Conservation (phyloP, 2,888 invertebrate species). For the Polyommatus iphigenia region DNA sequence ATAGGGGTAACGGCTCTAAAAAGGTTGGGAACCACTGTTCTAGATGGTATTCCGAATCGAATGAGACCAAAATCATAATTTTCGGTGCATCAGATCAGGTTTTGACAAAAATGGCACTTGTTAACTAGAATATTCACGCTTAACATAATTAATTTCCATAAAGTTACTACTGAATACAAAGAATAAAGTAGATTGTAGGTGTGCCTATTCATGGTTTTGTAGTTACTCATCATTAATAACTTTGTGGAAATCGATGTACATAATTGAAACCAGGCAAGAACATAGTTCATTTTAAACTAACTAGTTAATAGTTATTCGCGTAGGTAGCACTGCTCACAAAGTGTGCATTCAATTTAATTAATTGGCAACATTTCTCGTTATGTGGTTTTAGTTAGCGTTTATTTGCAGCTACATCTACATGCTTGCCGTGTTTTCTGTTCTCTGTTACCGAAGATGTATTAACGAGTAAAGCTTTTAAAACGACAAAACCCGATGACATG, state of each 20-base stretch:
- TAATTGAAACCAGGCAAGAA: constrained; percentile 18
- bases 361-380: not conserved
- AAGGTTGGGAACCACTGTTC: no score
- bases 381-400: not conserved
- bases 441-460: constrained; percentile 24
- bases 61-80: no score
- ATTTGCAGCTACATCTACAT: constrained; percentile 6
- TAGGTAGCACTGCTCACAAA: not conserved
- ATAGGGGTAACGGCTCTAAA: no score
- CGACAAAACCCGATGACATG: constrained; percentile 31
- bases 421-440: constrained; percentile 1
- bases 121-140: no score
- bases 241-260: not conserved
- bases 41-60: no score
- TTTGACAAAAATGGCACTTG: no score
- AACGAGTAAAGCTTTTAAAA: constrained; percentile 29
- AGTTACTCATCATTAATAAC: not conserved
- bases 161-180: not conserved
- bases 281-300: not conserved
- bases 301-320: not conserved
- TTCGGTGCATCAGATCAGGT: no score
- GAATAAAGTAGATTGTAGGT: not conserved
- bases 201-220: not conserved
- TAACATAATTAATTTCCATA: not conserved
- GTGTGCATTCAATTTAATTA: not conserved